Evolutionary conservation across 1,140 invertebrate species (phyloP), one percentile per base, ranked within the genome.

Genomic region (Wasmannia auropunctata): DNA sequence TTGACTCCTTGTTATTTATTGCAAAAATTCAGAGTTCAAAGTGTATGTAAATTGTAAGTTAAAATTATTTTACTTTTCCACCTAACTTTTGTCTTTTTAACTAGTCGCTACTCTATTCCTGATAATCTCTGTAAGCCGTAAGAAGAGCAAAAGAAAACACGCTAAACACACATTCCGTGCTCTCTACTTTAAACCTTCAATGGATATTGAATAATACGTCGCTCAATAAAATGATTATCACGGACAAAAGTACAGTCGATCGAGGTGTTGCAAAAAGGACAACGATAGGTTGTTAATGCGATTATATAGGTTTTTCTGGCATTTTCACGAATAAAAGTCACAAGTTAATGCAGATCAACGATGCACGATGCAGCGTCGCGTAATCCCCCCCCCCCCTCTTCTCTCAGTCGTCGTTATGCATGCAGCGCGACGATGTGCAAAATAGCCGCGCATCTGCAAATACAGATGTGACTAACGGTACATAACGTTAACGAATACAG

Each of bases 401-500:
- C 3, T 22, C 4, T 22, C n/a, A n/a, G n/a, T n/a, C n/a, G n/a
- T 67, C n/a, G 37, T 79, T 49, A 25, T 34, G n/a, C 8, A 46
- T 60, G 65, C 60, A 34, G n/a, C 31, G 11, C n/a, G 22, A 6
- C 3, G 8, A 19, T 67, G 40, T 70, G 51, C 19, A 43, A 72
- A 81, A 43, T 34, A 58, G 14, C 56, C n/a, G 14, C 6, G 16
- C 25, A 43, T 72, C 19, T 43, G 37, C 8, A 25, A 56, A 40
- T 14, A 43, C 22, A 31, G 56, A 80, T 54, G 22, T 83, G 65
- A 81, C 25, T 83, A 74, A 74, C 5, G 4, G n/a, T n/a, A n/a
- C 2, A n/a, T 0, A 37, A 72, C 25, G 19, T 46, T 43, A 22
- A 46, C 14, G 34, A 74, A 40, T 16, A 74, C 31, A 74, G 31